Base-by-base conservation (phyloP, 2,888 invertebrate species). In the Chelonus formosanus region DNA sequence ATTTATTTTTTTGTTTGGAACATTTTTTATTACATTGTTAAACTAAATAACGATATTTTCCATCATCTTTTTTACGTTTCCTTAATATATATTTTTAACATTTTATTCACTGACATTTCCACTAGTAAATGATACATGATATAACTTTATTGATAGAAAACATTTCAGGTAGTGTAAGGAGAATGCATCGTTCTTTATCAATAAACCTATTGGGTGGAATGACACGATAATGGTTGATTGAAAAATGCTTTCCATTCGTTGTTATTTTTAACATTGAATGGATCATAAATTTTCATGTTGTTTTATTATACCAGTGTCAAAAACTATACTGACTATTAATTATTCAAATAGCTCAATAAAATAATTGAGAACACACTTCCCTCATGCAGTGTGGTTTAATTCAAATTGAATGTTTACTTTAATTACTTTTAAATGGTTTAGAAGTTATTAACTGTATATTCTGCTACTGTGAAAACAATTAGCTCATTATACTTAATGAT, bases 141-240 rank as follows among this genome's bases (percentile, higher is more conserved):
- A 20, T 20, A 45, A 47, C 32, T 35, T 54, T 36, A 55, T 54
- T 59, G 59, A 65, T 59, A 65, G n/a, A n/a, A 34, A 36, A 7
- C 31, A 7, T 57, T 44, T 45, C 8, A 57, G n/a, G 34, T 57
- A 43, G 40, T 3, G 34, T 5, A 8, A 5, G 40, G 40, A 40
- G 10, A 48, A 50, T 48, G 8, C 31, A 6, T 7, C 20, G 36
- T 59, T 48, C 36, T 40, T 32, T 53, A 52, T 50, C 61, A 34
- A 61, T 53, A 53, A 61, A 61, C 34, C 44, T 48, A 48, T 53
- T 52, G 44, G 52, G 52, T 10, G 53, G 52, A 53, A 61, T 32
- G 44, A 8, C 52, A 61, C 44, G 60, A 61, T 61, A 61, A 61
- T 61, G 32, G 35, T n/a, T 53, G 7, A 43, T 8, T 34, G 10